Evolutionary conservation across 2,888 invertebrate species (phyloP).

Genomic region (Melieria crassipennis): DNA sequence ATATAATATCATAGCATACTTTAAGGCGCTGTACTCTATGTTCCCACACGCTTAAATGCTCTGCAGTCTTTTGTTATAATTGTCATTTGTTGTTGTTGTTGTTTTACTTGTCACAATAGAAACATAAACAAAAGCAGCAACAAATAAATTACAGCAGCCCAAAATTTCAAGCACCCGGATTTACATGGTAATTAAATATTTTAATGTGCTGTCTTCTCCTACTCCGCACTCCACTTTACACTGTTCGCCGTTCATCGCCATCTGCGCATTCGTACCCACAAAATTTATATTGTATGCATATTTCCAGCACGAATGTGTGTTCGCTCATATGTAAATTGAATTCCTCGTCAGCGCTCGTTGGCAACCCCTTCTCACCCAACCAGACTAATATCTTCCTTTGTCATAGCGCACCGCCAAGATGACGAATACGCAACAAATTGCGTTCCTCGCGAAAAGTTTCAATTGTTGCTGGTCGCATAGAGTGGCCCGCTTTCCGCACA

Average conservation of each 20-base stretch:
- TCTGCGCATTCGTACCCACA: slow-evolving; percentile 30
- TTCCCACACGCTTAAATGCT: slow-evolving; percentile 42
- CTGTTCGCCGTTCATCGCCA: slow-evolving; percentile 44
- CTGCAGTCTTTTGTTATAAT: slow-evolving; percentile 58
- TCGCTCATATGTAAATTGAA: slow-evolving; percentile 28
- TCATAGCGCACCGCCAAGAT: slow-evolving; percentile 18
- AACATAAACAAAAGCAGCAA: slow-evolving; percentile 47
- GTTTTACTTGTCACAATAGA: slow-evolving; percentile 53
- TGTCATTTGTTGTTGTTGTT: slow-evolving; percentile 20
- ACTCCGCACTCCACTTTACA: slow-evolving; percentile 33
- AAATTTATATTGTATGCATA: not conserved
- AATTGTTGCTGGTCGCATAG: slow-evolving; percentile 14
- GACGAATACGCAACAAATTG: slow-evolving; percentile 36
- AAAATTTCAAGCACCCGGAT: slow-evolving; percentile 40
- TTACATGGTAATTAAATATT: slow-evolving; percentile 62
- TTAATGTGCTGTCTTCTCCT: slow-evolving; percentile 43
- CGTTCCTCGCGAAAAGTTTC: slow-evolving; percentile 21
- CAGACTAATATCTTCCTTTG: not conserved
- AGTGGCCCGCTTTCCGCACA: too few relatives aligned
- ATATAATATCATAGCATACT: slow-evolving; percentile 45
- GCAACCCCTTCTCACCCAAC: too few relatives aligned
- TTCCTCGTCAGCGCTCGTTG: not conserved
- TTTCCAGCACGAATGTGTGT: not conserved
- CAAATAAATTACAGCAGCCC: too few relatives aligned
- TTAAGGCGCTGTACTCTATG: slow-evolving; percentile 39